Percentiles rank a stretch among this genome's conserved stretches.
Evolutionary conservation across 2,888 invertebrate species (phyloP).

Genomic region (Stramonita haemastoma): DNA sequence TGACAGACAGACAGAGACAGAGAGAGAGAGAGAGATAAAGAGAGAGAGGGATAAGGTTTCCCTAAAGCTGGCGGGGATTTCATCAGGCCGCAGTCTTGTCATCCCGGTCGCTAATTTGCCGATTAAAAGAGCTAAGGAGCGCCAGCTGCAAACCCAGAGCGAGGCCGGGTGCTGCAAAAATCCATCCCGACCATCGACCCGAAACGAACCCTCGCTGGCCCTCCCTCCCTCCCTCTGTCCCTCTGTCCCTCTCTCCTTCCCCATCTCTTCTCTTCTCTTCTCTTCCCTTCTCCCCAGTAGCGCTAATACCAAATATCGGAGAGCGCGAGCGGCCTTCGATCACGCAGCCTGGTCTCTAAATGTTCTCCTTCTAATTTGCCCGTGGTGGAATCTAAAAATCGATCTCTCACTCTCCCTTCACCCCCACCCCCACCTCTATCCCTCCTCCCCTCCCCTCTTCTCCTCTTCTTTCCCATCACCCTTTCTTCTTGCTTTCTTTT

Average conservation of each 20-base stretch:
- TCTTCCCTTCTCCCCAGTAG: background rate
- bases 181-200: constrained; percentile 44
- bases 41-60: constrained; percentile 16
- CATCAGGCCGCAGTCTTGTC: constrained; percentile 34
- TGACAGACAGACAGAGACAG: background rate
- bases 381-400: constrained; percentile 35
- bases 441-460: background rate
- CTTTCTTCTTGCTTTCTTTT: background rate
- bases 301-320: constrained; percentile 42
- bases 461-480: background rate
- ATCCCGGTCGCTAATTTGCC: constrained; percentile 42
- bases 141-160: constrained; percentile 41
- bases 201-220: constrained; percentile 31
- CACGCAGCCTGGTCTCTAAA: constrained; percentile 37
- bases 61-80: constrained; percentile 26
- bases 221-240: background rate
- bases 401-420: background rate
- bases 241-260: background rate
- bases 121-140: constrained; percentile 41
- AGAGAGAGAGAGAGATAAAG: background rate
- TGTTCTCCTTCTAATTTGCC: constrained; percentile 40
- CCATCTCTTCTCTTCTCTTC: background rate
- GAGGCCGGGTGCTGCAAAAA: constrained; percentile 43
- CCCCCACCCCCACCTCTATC: background rate
- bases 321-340: constrained; percentile 34